Evolutionary conservation across 23 tunicate species (phyloP).

Genomic region (Styela clava): DNA sequence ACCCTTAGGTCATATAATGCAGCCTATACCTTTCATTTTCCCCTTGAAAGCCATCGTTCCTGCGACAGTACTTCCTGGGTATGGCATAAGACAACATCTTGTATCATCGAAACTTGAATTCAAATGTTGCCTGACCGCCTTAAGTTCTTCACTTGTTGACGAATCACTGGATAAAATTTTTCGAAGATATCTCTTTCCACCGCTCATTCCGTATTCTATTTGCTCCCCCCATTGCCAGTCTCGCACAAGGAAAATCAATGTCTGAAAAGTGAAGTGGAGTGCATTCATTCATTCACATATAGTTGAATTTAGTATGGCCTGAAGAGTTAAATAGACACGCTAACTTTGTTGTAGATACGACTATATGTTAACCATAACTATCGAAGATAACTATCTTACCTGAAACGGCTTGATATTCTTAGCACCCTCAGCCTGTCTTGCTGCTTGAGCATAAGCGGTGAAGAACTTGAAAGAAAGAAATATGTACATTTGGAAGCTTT

Average conservation of each 20-base stretch:
- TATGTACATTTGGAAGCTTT: too few relatives aligned
- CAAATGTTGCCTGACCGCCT: neutral
- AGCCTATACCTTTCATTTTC: neutral
- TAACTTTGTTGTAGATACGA: too few relatives aligned
- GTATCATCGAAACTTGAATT: neutral
- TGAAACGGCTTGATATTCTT: neutral
- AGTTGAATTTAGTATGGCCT: neutral
- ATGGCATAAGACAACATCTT: constrained; percentile 1
- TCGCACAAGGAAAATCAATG: neutral
- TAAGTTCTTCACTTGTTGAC: neutral
- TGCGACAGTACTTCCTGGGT: neutral
- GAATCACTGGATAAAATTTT: neutral
- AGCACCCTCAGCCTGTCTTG: neutral
- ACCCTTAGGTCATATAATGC: too few relatives aligned
- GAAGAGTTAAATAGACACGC: too few relatives aligned
- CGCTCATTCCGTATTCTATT: neutral
- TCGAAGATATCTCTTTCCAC: neutral
- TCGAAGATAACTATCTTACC: neutral
- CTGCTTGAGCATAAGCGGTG: neutral
- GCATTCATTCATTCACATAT: neutral
- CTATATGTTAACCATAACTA: neutral
- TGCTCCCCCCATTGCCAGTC: neutral
- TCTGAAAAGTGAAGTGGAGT: neutral
- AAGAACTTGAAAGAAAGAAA: neutral
- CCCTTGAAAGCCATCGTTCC: neutral